Evolutionary conservation across 2,113 vertebrate species (phyloP), one percentile per base, ranked within the genome.

Genomic region (Heloderma charlesbogerti): DNA sequence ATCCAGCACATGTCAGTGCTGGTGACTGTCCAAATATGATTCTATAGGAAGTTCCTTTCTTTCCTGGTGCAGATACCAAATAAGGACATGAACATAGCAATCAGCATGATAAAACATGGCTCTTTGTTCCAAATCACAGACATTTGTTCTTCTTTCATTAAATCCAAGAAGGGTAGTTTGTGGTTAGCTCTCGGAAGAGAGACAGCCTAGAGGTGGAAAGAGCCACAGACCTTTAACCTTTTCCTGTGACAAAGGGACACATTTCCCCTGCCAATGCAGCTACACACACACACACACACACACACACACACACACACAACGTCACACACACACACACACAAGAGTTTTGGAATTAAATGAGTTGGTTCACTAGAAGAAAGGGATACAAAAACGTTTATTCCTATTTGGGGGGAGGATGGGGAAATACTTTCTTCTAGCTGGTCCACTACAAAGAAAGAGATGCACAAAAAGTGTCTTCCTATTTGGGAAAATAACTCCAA

Each of bases 191-290:
- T 88, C 60, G 6, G 43, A 15, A 92, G 87, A 48, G 34, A 45
- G 27, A 10, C 74, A 20, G 57, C n/a, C 0, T 0, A 88, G 85
- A 88, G 25, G n/a, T 80, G 0, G 13, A 0, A 10, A 5, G 37
- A 80, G 34, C 12, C 18, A 25, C 7, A 84, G 78, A 75, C n/a
- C 72, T 87, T 51, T 92, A 29, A 1, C 34, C 74, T 91, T 6
- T n/a, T 71, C 74, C 54, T 74, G 48, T 34, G 71, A 77, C 25
- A 88, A 86, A 0, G 1, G 1, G 0, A 0, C 86, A 37, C 31
- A 12, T 18, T 29, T 69, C 89, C 90, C 29, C 72, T 84, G 54
- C 40, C 7, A 82, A 15, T 20, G 9, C 4, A 12, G 34, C 66
- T 45, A 29, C 34, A 20, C n/a, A 31, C 16, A 13, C 5, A 71